Percentiles rank a stretch among this genome's conserved stretches.
These are phyloP conservation scores for Cyanoliseus patagonus DNA, from an alignment of 2,113 vertebrate species.

Conservation along the genomic window DNA sequence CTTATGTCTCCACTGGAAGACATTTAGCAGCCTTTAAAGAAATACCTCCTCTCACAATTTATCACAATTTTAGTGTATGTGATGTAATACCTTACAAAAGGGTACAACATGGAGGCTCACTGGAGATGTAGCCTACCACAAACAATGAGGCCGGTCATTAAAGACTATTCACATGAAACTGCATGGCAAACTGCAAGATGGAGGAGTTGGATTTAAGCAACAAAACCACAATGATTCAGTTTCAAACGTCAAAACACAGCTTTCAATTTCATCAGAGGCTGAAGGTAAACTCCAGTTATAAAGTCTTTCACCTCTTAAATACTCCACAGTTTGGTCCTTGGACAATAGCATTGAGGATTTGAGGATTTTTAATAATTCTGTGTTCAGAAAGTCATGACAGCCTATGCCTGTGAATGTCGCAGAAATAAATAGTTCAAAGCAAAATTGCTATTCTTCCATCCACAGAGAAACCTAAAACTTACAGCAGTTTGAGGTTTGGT, in stretches of 20 bases:
- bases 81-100: neutral
- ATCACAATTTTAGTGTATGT: neutral
- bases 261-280: neutral
- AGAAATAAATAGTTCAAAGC: neutral
- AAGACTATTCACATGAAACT: neutral
- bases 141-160: neutral
- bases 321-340: neutral
- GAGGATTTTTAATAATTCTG: neutral
- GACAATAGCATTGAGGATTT: neutral
- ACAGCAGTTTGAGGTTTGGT: neutral
- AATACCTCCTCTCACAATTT: neutral
- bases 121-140: neutral
- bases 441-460: neutral
- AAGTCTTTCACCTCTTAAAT: fast-evolving
- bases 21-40: neutral
- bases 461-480: neutral
- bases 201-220: neutral
- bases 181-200: neutral
- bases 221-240: neutral
- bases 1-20: neutral
- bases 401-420: fast-evolving
- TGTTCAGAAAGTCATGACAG: neutral
- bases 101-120: neutral
- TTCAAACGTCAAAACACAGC: neutral
- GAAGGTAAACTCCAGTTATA: neutral